Conservation (phyloP, 2,113 vertebrate species). For the Dasyprocta punctata region DNA sequence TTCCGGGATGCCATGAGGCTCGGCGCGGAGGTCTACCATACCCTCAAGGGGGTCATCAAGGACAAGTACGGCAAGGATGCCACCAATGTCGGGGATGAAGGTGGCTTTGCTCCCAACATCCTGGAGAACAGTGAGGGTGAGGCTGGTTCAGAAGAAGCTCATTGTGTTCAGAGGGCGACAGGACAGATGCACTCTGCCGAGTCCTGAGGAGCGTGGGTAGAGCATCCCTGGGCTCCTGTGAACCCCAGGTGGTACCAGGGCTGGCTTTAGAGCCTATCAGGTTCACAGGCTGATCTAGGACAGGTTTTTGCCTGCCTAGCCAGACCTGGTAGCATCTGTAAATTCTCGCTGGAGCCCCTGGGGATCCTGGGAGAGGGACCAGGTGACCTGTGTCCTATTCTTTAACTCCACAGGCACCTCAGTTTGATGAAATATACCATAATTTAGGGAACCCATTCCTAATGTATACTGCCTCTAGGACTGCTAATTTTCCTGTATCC, state of each 20-base stretch:
- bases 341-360: neutral
- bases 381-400: neutral
- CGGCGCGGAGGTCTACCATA: conserved; percentile 95
- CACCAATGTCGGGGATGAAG: conserved; percentile 95
- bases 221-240: neutral
- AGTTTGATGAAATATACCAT: neutral
- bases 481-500: neutral
- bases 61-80: conserved; percentile 96
- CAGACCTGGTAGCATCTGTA: neutral
- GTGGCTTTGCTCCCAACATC: conserved; percentile 95
- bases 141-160: conserved; percentile 1
- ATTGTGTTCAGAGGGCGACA: neutral
- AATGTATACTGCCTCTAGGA: neutral
- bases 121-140: conserved; percentile 97
- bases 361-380: neutral
- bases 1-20: conserved; percentile 94
- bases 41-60: conserved; percentile 94
- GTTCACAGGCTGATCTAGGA: neutral
- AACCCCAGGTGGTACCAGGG: neutral
- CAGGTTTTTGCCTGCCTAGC: neutral
- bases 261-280: neutral
- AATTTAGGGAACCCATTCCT: neutral
- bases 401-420: neutral
- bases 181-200: neutral
- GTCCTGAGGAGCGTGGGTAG: neutral